Base-by-base conservation (phyloP, 2,888 invertebrate species). In the Tipula unca region DNA sequence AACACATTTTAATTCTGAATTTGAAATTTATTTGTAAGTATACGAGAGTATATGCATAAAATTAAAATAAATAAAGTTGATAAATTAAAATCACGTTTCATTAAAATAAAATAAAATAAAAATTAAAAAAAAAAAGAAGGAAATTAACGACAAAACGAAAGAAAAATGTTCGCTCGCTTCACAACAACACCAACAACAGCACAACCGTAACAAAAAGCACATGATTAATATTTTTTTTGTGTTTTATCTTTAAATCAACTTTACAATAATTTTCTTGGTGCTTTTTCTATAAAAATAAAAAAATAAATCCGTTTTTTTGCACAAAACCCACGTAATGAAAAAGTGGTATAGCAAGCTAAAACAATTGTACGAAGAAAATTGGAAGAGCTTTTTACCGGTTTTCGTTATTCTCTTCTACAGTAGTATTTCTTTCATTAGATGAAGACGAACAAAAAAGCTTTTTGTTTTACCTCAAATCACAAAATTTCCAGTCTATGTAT, bases 41-140 rank as follows among this genome's bases (percentile, higher is more conserved):
- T 32, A 32, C 32, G 32, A 32, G 32, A 32, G 39, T 10, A 48
- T 48, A 17, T 69, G 10, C 25, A 69, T 69, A 69, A 69, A 69
- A 69, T 25, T 20, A 25, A 69, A 69, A 69, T 69, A 69, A 69
- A 69, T 69, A 48, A 17, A 17, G 48, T 54, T 48, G 48, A 54
- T 54, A 25, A 69, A 69, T 69, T 69, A 69, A 69, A 69, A 69
- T 69, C 69, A 69, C 69, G 69, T 69, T 69, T 69, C 69, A 69
- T 20, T 25, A 69, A 69, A 69, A 69, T 25, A 20, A 69, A 69
- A 25, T 10, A 8, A 0, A 69, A 13, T 0, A 69, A 69, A 69
- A 69, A 25, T n/a, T n/a, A 25, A 8, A 0, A 69, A 13, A 0
- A 69, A 69, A 69, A 69, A 25, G 69, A 25, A 2, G 25, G 20